Evolutionary conservation across 2,888 invertebrate species (phyloP).

Genomic region (Phyllotreta cruciferae): DNA sequence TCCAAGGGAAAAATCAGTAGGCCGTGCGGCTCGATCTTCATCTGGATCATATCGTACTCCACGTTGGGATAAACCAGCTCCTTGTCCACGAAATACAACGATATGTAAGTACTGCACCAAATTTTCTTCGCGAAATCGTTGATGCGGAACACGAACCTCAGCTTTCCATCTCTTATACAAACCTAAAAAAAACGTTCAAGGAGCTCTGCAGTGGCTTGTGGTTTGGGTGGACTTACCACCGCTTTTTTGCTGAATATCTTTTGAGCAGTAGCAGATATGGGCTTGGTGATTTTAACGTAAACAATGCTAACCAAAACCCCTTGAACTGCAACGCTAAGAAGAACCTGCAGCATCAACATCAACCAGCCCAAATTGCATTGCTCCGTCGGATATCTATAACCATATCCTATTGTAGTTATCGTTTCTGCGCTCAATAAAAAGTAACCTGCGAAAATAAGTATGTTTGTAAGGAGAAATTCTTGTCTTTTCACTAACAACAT

Average conservation of each 20-base stretch:
- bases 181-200: conserved; percentile 44
- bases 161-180: conserved; percentile 62
- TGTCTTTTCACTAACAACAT: background rate
- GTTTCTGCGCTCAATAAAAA: conserved; percentile 54
- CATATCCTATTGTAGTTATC: conserved; percentile 54
- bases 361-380: conserved; percentile 51
- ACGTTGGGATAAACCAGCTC: conserved; percentile 70
- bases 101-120: conserved; percentile 68
- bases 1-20: conserved; percentile 85
- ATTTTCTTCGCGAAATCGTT: conserved; percentile 73
- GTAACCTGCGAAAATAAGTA: conserved; percentile 45
- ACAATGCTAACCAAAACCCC: conserved; percentile 61
- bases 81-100: conserved; percentile 72
- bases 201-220: background rate
- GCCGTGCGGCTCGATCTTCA: conserved; percentile 71
- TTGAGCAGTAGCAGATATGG: conserved; percentile 56
- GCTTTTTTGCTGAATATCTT: conserved; percentile 75
- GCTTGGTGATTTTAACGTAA: conserved; percentile 75
- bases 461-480: background rate
- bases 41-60: conserved; percentile 74
- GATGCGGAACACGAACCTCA: conserved; percentile 81
- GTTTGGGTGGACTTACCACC: conserved; percentile 62
- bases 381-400: conserved; percentile 52
- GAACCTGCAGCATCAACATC: conserved; percentile 49
- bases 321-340: conserved; percentile 52